Percentiles rank a stretch among this genome's conserved stretches.
phyloP scores from a whole-genome alignment of 2,888 invertebrate genomes.

The Seira musarum region DNA sequence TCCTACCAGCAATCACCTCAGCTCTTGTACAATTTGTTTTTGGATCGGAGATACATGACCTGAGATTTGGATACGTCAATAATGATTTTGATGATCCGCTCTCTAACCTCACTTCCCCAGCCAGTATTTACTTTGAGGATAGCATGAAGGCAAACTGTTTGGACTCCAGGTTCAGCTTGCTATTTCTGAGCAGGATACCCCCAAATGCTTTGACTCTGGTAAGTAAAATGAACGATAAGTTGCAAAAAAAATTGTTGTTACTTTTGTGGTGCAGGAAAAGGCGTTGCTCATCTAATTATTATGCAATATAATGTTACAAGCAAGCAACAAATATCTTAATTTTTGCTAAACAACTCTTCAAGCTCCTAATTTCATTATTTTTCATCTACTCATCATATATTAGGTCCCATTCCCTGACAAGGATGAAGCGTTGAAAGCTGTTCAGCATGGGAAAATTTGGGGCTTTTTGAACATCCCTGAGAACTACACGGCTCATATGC shows the following conservation, averaged over 20 bases:
- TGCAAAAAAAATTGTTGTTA: no score
- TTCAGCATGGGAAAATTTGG: constrained; percentile 86
- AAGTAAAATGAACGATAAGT: no score
- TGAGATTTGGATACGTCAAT: constrained; percentile 34
- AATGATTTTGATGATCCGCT: constrained; percentile 24
- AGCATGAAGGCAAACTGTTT: constrained; percentile 13
- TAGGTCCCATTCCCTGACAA: constrained; percentile 14
- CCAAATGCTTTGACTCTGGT: constrained; percentile 28
- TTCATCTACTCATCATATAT: no score
- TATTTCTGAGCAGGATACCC: constrained; percentile 32
- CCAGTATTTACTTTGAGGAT: neutral
- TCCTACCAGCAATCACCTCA: constrained; percentile 18
- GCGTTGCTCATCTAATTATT: no score
- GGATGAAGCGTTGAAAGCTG: constrained; percentile 80
- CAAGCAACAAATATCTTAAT: no score
- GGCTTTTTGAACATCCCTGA: constrained; percentile 90
- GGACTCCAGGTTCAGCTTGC: constrained; percentile 26
- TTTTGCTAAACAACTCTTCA: no score
- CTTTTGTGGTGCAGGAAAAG: no score
- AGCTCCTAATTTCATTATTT: no score
- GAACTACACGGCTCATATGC: constrained; percentile 89
- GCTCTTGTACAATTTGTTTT: constrained; percentile 37
- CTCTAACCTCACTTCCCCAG: neutral
- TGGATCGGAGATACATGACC: constrained; percentile 28
- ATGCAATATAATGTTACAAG: no score